Evolutionary conservation across 2,113 vertebrate genomes (phyloP), one percentile per base, ranked within the genome.

Genomic region (Nesogale talazaci): DNA sequence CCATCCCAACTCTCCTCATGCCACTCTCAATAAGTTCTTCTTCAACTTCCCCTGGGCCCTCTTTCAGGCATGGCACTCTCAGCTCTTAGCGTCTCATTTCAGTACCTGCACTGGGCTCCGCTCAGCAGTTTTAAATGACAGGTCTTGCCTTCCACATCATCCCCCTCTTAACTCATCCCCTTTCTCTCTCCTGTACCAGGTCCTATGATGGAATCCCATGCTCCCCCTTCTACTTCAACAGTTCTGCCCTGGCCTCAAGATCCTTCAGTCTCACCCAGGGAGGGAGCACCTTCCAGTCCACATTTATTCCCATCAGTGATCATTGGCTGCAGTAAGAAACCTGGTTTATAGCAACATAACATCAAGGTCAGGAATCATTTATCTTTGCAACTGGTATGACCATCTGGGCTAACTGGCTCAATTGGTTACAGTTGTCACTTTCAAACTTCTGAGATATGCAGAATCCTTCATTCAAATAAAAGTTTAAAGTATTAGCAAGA

Each of bases 381-480:
- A 63, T 52, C 34, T 75, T 29, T 79, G 57, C 19, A 80, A 6
- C 19, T 42, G 36, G 6, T 69, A 17, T 23, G 11, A 59, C 20
- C 79, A 7, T 36, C 15, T 46, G n/a, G 78, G 42, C 29, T 67
- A 56, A 81, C 27, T 20, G 2, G 29, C 56, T 89, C 23, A 27
- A 27, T 2, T 61, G 15, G 67, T 83, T 67, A 76, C 22, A 84
- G n/a, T 5, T 74, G 15, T n/a, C 17, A 38, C 19, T 83, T 83
- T 77, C 34, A 56, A 84, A 56, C n/a, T 89, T 89, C 74, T 81
- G 8, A 63, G 82, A 85, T 52, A 22, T 61, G 4, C 52, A 84
- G 40, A 81, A 61, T 6, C 42, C 56, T 34, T 89, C 19, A 36
- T 57, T 88, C 67, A 90, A 59, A 88, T 82, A 77, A 77, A 85